Conservation (phyloP, 2,113 vertebrate species). For the Nesoenas mayeri region DNA sequence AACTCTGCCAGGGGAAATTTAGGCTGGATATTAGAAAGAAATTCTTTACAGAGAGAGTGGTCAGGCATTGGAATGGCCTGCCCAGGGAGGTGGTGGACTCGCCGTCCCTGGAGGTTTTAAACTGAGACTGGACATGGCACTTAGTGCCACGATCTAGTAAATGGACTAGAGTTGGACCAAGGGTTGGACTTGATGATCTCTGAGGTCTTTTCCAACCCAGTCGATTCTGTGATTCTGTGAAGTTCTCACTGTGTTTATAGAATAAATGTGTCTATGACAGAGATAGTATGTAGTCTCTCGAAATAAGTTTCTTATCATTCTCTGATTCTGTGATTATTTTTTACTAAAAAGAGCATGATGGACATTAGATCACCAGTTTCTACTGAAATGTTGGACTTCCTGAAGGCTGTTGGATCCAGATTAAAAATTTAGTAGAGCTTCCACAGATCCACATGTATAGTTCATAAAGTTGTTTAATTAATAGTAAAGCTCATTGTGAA, state of each 20-base stretch:
- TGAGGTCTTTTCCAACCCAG: too few relatives aligned
- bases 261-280: neutral
- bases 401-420: neutral
- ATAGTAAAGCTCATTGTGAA: neutral
- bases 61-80: too few relatives aligned
- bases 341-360: neutral
- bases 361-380: neutral
- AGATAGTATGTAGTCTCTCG: neutral
- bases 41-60: too few relatives aligned
- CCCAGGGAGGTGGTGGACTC: too few relatives aligned
- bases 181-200: too few relatives aligned
- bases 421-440: neutral
- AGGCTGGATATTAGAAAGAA: too few relatives aligned
- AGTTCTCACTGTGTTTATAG: neutral
- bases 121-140: too few relatives aligned
- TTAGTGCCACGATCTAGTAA: too few relatives aligned
- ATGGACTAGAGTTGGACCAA: too few relatives aligned
- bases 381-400: neutral
- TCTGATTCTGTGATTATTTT: neutral
- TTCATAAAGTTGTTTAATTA: neutral
- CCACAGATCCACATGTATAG: neutral
- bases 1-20: too few relatives aligned
- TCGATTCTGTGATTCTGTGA: too few relatives aligned
- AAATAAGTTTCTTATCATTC: neutral
- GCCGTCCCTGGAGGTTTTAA: too few relatives aligned